Percentiles rank a stretch among this genome's conserved stretches.
Conservation (phyloP, 2,888 invertebrate genomes). For the Syrista parreyssii region DNA sequence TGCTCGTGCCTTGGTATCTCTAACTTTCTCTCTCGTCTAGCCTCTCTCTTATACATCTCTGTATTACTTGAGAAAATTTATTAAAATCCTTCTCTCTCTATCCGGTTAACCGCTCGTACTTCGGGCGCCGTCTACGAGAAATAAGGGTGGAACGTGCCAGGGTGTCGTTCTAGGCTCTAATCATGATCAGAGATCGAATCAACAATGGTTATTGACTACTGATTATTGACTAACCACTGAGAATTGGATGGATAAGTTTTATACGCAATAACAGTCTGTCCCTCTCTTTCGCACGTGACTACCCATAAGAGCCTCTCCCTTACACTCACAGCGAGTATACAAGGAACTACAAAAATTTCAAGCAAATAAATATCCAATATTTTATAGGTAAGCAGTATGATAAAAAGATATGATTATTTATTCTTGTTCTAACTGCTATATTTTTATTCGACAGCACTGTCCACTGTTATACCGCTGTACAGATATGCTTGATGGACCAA, state of each 20-base stretch:
- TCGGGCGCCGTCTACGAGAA: background rate
- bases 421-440: background rate
- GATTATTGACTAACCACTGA: background rate
- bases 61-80: constrained; percentile 24
- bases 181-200: background rate
- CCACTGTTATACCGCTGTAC: background rate
- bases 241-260: background rate
- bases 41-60: background rate
- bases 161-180: background rate
- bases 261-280: background rate
- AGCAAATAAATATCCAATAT: background rate
- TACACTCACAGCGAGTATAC: background rate
- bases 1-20: background rate
- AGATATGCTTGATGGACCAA: background rate
- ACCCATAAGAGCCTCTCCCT: background rate
- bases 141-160: background rate
- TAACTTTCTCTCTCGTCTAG: background rate
- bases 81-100: constrained; percentile 34
- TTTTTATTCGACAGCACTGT: background rate
- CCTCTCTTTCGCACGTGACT: background rate
- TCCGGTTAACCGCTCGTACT: constrained; percentile 32
- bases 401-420: background rate
- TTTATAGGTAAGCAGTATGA: background rate
- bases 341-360: background rate
- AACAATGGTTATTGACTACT: background rate